Evolutionary conservation across 2,797 vertebrate species (phyloP).

Genomic region (Rhinella marina): DNA sequence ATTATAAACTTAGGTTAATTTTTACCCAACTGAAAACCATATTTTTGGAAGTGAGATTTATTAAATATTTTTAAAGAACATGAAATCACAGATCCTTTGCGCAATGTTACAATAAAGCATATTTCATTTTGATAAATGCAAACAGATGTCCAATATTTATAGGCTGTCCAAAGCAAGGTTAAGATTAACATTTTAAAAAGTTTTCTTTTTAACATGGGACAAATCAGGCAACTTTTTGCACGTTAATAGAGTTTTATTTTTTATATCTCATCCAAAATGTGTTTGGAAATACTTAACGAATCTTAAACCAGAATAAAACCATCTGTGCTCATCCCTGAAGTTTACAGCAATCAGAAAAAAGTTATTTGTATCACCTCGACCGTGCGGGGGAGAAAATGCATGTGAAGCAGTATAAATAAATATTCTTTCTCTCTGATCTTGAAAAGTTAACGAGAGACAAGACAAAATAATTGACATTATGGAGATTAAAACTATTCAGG

Average conservation of each 20-base stretch:
- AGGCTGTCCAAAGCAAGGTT: not conserved
- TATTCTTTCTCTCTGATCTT: not conserved
- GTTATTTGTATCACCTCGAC: not conserved
- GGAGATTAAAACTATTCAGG: not conserved
- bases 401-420: not conserved
- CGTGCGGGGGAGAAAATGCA: not conserved
- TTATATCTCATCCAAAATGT: not conserved
- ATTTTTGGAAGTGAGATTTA: not conserved
- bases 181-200: not conserved
- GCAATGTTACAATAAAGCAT: not conserved
- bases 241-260: not conserved
- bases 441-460: not conserved
- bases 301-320: not conserved
- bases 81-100: not conserved
- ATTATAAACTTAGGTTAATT: not conserved
- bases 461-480: conserved; percentile 6
- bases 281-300: conserved; percentile 1
- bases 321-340: conserved; percentile 2
- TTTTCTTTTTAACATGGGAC: not conserved
- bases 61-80: conserved; percentile 11
- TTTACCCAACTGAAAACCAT: not conserved
- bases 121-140: not conserved
- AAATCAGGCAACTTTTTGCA: not conserved
- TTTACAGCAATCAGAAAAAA: not conserved
- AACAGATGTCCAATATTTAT: conserved; percentile 20